These are phyloP conservation scores for Lasioglossum leucozonium DNA, from an alignment of 2,888 invertebrate genomes.

Conservation along the genomic window DNA sequence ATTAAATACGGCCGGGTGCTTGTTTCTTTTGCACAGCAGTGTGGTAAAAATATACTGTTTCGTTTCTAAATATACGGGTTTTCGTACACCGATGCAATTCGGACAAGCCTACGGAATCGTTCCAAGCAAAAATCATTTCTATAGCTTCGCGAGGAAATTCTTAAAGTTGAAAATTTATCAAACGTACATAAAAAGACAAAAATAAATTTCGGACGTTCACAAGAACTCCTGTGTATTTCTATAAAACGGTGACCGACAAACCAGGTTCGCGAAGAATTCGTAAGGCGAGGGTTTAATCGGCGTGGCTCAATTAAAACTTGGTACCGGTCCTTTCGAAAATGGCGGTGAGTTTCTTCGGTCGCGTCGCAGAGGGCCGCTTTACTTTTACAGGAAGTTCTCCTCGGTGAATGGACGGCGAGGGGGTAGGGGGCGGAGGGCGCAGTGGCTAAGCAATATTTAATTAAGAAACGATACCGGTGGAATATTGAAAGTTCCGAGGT, in stretches of 20 bases:
- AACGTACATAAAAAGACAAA: neutral
- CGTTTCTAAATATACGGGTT: too few relatives aligned
- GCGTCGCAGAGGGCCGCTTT: neutral
- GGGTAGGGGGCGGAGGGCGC: too few relatives aligned
- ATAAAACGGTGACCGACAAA: neutral
- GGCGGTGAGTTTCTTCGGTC: neutral
- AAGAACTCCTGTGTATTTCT: neutral
- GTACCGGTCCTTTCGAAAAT: neutral
- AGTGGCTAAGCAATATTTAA: constrained; percentile 9
- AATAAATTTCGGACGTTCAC: neutral
- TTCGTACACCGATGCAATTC: too few relatives aligned
- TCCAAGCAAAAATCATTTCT: too few relatives aligned
- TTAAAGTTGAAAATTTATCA: neutral
- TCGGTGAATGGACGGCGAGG: neutral
- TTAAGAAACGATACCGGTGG: constrained; percentile 12
- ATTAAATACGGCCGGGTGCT: too few relatives aligned
- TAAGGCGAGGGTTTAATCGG: neutral
- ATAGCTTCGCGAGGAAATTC: too few relatives aligned
- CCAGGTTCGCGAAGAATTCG: neutral
- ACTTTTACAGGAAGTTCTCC: neutral
- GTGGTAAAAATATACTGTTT: neutral
- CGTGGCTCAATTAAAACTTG: constrained; percentile 1
- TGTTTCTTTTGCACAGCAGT: too few relatives aligned
- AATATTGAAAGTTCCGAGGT: neutral
- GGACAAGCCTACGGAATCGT: too few relatives aligned